Percentiles rank a stretch among this genome's conserved stretches.
Evolutionary conservation across 2,113 vertebrate species (phyloP).

Genomic region (Paradoxurus hermaphroditus): DNA sequence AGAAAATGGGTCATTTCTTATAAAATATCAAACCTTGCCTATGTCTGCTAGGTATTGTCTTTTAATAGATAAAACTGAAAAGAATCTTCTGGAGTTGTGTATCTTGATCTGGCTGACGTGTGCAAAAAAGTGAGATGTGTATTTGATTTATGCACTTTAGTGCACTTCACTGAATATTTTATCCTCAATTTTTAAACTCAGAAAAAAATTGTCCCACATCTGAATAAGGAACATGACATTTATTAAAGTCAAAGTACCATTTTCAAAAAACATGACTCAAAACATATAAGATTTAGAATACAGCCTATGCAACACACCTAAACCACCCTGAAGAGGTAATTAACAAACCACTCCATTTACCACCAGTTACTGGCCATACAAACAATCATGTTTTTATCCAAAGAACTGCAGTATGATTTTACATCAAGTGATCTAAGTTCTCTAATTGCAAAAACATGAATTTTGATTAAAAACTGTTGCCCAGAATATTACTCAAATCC

Average conservation of each 20-base stretch:
- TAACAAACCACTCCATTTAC: not conserved
- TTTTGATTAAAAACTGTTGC: not conserved
- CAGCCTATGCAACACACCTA: not conserved
- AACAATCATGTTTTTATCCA: not conserved
- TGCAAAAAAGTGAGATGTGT: not conserved
- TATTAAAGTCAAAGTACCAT: not conserved
- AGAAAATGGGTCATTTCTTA: conserved; percentile 45
- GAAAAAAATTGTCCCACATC: not conserved
- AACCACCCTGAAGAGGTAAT: not conserved
- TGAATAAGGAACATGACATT: not conserved
- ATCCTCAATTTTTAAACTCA: not conserved
- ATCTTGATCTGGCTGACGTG: not conserved
- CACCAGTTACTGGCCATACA: not conserved
- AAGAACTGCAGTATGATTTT: not conserved
- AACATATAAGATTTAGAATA: not conserved
- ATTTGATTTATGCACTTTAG: not conserved
- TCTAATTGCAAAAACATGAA: not conserved
- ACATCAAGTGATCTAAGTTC: not conserved
- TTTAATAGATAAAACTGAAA: not conserved
- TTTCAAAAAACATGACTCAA: conserved; percentile 27
- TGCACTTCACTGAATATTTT: not conserved
- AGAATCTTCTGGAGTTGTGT: not conserved
- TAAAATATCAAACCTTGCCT: not conserved
- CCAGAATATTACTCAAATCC: conserved; percentile 1
- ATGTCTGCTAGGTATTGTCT: not conserved